A percentile compares a stretch with the other conserved stretches of the same genome.
Evolutionary conservation across 2,113 vertebrate genomes (phyloP).

Genomic region (Megaceryle maxima): DNA sequence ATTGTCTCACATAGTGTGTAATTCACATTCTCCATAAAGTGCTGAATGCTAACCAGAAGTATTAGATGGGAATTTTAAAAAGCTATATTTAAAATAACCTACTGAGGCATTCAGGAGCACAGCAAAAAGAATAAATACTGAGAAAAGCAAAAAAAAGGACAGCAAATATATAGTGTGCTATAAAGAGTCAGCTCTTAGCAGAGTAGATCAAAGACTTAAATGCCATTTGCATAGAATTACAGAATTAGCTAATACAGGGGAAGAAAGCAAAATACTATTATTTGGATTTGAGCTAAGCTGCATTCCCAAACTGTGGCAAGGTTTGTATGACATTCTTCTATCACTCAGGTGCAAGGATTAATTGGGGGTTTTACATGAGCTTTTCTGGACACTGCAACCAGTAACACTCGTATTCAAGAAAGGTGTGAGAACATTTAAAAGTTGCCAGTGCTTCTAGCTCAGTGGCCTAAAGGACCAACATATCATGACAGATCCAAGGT

Average conservation of each 20-base stretch:
- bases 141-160: background rate
- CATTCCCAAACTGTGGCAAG: background rate
- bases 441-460: background rate
- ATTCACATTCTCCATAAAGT: slow-evolving; percentile 43
- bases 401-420: background rate
- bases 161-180: background rate
- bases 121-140: slow-evolving; percentile 1
- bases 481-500: background rate
- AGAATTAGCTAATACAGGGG: background rate
- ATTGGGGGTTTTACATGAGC: background rate
- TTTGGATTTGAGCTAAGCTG: slow-evolving; percentile 28
- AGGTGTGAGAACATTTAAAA: background rate
- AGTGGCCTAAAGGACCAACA: background rate
- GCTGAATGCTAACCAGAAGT: slow-evolving; percentile 2
- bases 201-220: background rate
- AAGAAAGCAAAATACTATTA: slow-evolving; percentile 12
- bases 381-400: background rate
- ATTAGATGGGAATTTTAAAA: slow-evolving; percentile 46
- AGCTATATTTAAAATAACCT: slow-evolving; percentile 25
- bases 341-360: background rate
- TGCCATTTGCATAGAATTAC: slow-evolving; percentile 16
- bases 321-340: background rate
- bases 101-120: background rate
- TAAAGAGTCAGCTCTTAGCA: slow-evolving; percentile 6
- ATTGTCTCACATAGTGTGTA: slow-evolving; percentile 8